Evolutionary conservation across 1,140 invertebrate genomes (phyloP).

Genomic region (Trachymyrmex septentrionalis): DNA sequence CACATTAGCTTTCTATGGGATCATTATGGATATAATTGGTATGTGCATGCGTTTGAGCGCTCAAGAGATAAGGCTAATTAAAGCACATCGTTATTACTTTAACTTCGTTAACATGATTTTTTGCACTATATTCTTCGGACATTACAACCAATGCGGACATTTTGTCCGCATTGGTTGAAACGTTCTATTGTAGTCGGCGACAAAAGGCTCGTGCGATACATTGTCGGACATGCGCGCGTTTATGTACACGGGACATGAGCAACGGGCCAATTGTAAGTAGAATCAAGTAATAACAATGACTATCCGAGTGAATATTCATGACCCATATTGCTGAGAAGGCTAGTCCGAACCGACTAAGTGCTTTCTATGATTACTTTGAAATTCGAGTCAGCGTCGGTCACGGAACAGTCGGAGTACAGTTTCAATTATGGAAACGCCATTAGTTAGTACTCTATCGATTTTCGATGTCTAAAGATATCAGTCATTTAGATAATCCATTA

Average conservation of each 20-base stretch:
- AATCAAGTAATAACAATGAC: constrained; percentile 47
- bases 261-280: constrained; percentile 41
- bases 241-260: constrained; percentile 6
- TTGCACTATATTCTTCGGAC: neutral
- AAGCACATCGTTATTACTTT: constrained; percentile 45
- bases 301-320: constrained; percentile 44
- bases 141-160: constrained; percentile 9
- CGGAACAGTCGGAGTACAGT: constrained; percentile 3
- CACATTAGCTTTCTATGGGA: constrained; percentile 39
- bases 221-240: constrained; percentile 31
- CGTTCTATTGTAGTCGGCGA: constrained; percentile 38
- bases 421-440: constrained; percentile 57
- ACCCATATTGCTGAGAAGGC: constrained; percentile 18
- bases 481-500: constrained; percentile 45
- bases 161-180: constrained; percentile 41
- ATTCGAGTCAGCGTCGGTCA: constrained; percentile 31
- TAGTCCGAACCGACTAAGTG: constrained; percentile 29
- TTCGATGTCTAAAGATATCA: constrained; percentile 48
- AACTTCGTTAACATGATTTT: constrained; percentile 42
- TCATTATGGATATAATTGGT: constrained; percentile 25
- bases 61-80: constrained; percentile 38
- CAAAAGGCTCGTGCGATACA: constrained; percentile 34
- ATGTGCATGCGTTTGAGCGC: constrained; percentile 9
- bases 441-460: constrained; percentile 53
- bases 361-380: constrained; percentile 55